Conservation (phyloP, 2,113 vertebrate genomes). For the Hyla sarda region DNA sequence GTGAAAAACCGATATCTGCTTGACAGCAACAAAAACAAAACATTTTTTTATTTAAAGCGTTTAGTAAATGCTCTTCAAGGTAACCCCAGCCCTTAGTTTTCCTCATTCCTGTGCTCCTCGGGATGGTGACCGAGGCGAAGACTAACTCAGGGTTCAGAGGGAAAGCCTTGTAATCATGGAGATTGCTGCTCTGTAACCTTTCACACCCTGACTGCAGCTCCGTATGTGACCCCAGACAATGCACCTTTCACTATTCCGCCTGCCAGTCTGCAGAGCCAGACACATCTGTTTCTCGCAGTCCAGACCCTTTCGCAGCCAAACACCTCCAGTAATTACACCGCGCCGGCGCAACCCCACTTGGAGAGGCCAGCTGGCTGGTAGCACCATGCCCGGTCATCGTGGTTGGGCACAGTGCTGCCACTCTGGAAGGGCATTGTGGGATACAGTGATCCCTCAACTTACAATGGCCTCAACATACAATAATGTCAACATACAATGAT, state of each 20-base stretch:
- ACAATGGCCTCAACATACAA: too few relatives aligned
- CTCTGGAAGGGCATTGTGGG: too few relatives aligned
- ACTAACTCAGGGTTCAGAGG: background rate
- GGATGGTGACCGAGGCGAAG: background rate
- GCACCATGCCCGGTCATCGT: background rate
- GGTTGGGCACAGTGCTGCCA: background rate
- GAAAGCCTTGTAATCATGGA: background rate
- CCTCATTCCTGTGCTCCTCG: too few relatives aligned
- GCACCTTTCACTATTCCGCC: constrained; percentile 54
- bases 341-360: background rate
- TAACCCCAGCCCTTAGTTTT: background rate
- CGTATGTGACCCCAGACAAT: constrained; percentile 57
- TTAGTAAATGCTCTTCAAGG: too few relatives aligned
- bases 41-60: too few relatives aligned
- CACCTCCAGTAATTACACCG: constrained; percentile 38
- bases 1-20: too few relatives aligned
- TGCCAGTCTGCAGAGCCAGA: constrained; percentile 39
- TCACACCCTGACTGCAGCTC: constrained; percentile 52
- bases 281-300: constrained; percentile 42
- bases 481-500: too few relatives aligned
- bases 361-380: constrained; percentile 40
- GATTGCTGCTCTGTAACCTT: constrained; percentile 52
- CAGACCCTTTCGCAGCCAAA: constrained; percentile 18
- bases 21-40: too few relatives aligned
- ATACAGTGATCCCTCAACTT: too few relatives aligned